Evolutionary conservation across 2,888 invertebrate species (phyloP).

Genomic region (Athetis lepigone): DNA sequence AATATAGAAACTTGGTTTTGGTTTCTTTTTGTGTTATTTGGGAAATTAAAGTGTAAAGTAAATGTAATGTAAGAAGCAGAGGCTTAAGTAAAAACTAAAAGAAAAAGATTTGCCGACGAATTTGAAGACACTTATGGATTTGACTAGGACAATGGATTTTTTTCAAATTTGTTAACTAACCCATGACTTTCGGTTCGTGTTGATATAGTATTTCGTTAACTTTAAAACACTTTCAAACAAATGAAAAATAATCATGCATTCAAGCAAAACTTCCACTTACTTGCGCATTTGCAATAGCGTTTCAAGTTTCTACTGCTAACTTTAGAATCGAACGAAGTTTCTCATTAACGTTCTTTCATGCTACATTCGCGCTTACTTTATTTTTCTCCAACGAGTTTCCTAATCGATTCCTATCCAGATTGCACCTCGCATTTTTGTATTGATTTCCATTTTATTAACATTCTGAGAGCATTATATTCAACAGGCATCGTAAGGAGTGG

Average conservation of each 20-base stretch:
- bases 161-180: too few relatives aligned
- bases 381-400: conserved; percentile 50
- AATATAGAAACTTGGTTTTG: neutral
- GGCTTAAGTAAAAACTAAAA: too few relatives aligned
- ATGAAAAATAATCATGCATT: conserved; percentile 19
- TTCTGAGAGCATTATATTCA: conserved; percentile 63
- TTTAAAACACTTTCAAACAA: neutral
- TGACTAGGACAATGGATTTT: too few relatives aligned
- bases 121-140: too few relatives aligned
- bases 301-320: conserved; percentile 24
- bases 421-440: conserved; percentile 57
- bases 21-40: neutral
- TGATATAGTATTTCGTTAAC: neutral
- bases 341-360: conserved; percentile 51
- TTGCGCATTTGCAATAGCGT: conserved; percentile 21
- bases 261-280: conserved; percentile 4
- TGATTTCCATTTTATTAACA: conserved; percentile 65
- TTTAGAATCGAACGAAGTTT: conserved; percentile 45
- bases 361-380: conserved; percentile 45
- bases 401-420: conserved; percentile 58
- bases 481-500: conserved; percentile 33
- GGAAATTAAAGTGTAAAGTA: too few relatives aligned
- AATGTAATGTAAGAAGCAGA: too few relatives aligned
- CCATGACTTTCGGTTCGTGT: neutral
- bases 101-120: too few relatives aligned